Conservation (phyloP, 2,113 vertebrate genomes). For the Hyla sarda region DNA sequence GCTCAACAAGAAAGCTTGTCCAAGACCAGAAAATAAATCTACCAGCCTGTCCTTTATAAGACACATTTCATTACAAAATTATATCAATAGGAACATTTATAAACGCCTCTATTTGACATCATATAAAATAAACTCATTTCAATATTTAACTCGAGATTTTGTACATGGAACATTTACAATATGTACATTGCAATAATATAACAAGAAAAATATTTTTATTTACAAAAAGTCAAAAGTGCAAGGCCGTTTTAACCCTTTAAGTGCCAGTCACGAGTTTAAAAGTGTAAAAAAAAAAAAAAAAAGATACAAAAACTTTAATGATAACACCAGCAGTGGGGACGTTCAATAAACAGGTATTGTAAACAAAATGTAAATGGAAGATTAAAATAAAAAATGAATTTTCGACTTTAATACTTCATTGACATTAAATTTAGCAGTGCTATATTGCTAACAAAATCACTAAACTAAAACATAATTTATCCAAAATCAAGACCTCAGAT, state of each 20-base stretch:
- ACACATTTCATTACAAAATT: constrained; percentile 72
- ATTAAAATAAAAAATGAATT: neutral
- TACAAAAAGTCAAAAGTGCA: constrained; percentile 74
- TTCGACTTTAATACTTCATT: neutral
- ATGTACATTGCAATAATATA: constrained; percentile 66
- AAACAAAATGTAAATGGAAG: constrained; percentile 1
- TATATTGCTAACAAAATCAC: too few species aligned
- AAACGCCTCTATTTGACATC: constrained; percentile 69
- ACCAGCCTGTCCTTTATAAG: constrained; percentile 64
- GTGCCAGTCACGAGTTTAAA: constrained; percentile 5
- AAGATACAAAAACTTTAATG: neutral
- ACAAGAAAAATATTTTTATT: constrained; percentile 64
- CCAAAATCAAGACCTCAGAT: neutral
- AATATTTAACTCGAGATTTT: constrained; percentile 62
- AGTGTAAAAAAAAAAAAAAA: neutral
- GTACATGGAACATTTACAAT: constrained; percentile 62
- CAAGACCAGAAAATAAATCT: constrained; percentile 66
- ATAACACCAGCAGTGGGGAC: neutral
- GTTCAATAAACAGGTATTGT: neutral
- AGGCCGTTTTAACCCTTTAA: constrained; percentile 65
- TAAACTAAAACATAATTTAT: neutral
- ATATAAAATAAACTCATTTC: constrained; percentile 74
- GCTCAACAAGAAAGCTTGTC: constrained; percentile 60
- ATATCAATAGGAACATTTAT: constrained; percentile 71
- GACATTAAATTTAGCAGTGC: neutral